Conservation (phyloP, 2,888 invertebrate species). For the Scaptomyza tumidula region DNA sequence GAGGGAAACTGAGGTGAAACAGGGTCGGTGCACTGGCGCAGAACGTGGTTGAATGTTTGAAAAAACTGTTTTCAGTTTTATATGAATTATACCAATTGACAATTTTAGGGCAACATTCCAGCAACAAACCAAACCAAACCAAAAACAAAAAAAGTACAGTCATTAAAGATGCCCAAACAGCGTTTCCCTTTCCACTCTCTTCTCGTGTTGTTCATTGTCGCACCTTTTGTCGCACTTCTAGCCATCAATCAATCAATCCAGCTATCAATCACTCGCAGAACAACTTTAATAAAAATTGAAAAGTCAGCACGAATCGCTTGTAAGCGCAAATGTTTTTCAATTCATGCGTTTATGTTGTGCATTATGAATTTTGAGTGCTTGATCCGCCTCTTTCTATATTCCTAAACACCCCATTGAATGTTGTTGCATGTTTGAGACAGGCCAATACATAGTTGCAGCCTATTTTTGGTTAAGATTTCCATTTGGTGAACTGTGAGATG, state of each 20-base stretch:
- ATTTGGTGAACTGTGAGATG: conserved; percentile 55
- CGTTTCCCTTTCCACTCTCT: not conserved
- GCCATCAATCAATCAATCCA: conserved; percentile 52
- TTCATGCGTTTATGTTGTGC: conserved; percentile 2
- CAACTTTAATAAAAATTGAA: conserved; percentile 30
- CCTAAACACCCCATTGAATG: not conserved
- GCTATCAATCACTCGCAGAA: conserved; percentile 61
- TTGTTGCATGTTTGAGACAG: not conserved
- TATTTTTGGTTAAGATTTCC: conserved; percentile 26
- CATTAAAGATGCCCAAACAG: conserved; percentile 47
- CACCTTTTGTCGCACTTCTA: conserved; percentile 55
- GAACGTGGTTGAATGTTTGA: conserved; percentile 67
- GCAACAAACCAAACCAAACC: conserved; percentile 3
- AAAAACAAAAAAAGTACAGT: conserved; percentile 64
- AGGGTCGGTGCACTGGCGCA: conserved; percentile 69
- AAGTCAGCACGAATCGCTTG: conserved; percentile 30
- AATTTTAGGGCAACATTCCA: conserved; percentile 58
- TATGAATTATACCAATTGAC: conserved; percentile 71
- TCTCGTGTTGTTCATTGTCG: conserved; percentile 31
- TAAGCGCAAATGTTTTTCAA: conserved; percentile 7
- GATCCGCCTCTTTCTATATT: conserved; percentile 7
- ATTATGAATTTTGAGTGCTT: conserved; percentile 32
- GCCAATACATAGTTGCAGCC: conserved; percentile 9
- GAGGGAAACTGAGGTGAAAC: conserved; percentile 23
- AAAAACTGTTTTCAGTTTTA: conserved; percentile 63